Conservation (phyloP, 2,797 vertebrate species). For the Semaprochilodus insignis region DNA sequence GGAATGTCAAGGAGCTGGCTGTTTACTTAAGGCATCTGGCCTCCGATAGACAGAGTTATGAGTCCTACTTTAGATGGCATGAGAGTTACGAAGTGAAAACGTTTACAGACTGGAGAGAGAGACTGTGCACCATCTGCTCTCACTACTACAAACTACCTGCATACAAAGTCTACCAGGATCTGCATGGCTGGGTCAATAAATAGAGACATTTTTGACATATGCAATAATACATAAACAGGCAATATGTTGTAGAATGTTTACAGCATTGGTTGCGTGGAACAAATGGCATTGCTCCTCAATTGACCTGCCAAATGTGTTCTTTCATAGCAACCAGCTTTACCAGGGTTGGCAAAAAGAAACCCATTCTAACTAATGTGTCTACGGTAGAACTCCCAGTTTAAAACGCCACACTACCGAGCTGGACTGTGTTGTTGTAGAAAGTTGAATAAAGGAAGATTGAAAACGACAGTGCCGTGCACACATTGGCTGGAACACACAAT, state of each 20-base stretch:
- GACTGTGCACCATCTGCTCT: slow-evolving; percentile 84
- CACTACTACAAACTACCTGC: slow-evolving; percentile 71
- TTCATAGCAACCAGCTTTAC: too few relatives aligned
- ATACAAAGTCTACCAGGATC: slow-evolving; percentile 73
- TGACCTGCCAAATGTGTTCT: too few relatives aligned
- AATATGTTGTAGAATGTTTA: not conserved
- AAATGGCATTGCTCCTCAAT: too few relatives aligned
- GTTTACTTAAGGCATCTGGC: slow-evolving; percentile 75
- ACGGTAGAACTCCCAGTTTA: too few relatives aligned
- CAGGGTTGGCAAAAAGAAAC: too few relatives aligned
- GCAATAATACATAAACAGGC: not conserved
- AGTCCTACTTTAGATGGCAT: slow-evolving; percentile 81
- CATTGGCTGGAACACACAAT: too few relatives aligned
- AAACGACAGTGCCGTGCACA: too few relatives aligned
- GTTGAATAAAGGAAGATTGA: too few relatives aligned
- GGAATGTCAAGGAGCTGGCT: slow-evolving; percentile 76
- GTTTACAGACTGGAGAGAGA: slow-evolving; percentile 82
- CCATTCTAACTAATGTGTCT: too few relatives aligned
- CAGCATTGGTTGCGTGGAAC: too few relatives aligned
- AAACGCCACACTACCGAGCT: too few relatives aligned
- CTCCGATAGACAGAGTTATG: slow-evolving; percentile 73
- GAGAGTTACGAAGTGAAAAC: slow-evolving; percentile 71
- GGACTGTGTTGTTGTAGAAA: too few relatives aligned
- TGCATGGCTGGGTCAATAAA: slow-evolving; percentile 80
- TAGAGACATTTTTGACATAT: not conserved